Conservation (phyloP, 2,113 vertebrate genomes). For the Philantomba maxwellii region DNA sequence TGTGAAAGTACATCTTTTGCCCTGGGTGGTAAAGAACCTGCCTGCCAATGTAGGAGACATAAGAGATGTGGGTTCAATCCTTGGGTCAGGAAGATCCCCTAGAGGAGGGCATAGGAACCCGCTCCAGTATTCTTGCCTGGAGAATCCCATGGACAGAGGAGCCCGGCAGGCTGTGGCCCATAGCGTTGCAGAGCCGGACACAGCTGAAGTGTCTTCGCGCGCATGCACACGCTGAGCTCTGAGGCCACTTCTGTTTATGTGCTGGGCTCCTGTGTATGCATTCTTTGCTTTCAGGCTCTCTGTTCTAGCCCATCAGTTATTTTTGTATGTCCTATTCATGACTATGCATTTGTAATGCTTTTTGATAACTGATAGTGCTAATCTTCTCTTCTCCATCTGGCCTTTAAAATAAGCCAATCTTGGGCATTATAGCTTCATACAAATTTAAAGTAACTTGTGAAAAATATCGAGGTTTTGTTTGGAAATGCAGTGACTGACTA, state of each 20-base stretch:
- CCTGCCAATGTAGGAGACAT: not conserved
- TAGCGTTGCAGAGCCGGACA: not conserved
- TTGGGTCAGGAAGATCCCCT: not conserved
- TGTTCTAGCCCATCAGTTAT: not conserved
- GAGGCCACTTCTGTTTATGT: not conserved
- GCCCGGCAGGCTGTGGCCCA: not conserved
- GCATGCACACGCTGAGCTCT: not conserved
- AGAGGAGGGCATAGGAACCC: not conserved
- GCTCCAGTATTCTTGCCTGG: not conserved
- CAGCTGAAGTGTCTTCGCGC: not conserved
- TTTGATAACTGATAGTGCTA: not conserved
- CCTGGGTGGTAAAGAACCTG: not conserved
- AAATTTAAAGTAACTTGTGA: not conserved
- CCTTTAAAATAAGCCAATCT: constrained; percentile 5
- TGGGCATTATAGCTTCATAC: not conserved
- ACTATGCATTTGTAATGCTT: not conserved
- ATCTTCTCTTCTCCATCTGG: not conserved
- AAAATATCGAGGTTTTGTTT: not conserved
- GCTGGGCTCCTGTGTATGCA: not conserved
- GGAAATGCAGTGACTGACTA: not conserved
- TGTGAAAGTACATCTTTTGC: not conserved
- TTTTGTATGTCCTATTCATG: not conserved
- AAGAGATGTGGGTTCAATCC: not conserved
- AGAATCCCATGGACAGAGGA: not conserved
- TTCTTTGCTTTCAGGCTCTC: not conserved